Base-by-base conservation (phyloP, 2,797 vertebrate genomes). In the Scomberomorus guttatus region DNA sequence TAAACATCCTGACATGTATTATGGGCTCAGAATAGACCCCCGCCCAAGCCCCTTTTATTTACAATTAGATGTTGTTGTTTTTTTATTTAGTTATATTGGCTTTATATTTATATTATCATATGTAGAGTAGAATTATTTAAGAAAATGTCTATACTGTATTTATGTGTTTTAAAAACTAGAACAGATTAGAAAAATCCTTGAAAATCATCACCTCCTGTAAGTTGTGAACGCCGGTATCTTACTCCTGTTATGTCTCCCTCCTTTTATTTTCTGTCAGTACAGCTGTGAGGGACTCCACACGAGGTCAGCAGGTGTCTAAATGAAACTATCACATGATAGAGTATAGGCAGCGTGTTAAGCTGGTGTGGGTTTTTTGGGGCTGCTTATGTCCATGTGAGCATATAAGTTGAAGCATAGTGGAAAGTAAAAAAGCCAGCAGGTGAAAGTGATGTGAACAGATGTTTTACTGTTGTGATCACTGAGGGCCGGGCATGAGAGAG, bases 381-480 rank as follows among this genome's bases (percentile, higher is more conserved):
- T n/a, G 70, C 18, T 2, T 50, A 24, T 34, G 25, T 70, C 22
- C 22, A 29, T 55, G 27, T 61, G 72, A 56, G 62, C 20, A 8
- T 13, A 11, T 9, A 39, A 51, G 52, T 11, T 69, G 25, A 73
- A 74, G 77, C 57, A 70, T 24, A 57, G 62, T 63, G 50, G 60
- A 24, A 61, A 61, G 59, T 59, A 46, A 80, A 71, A 72, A 61
- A 63, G 46, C 29, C 37, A 65, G 61, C 6, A 25, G 24, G 54
- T 27, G 50, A 79, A 56, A 17, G 72, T 62, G 59, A 62, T 24
- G 46, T 65, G 32, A 87, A 75, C 66, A 80, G 61, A 74, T 58
- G 65, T 64, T 87, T 79, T 29, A 61, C 70, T 65, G 60, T 27
- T 63, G 77, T 66, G 62, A 66, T 65, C 39, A 57, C 48, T 6